phyloP scores from a whole-genome alignment of 2,888 invertebrate genomes.

The Temnothorax unifasciatus region DNA sequence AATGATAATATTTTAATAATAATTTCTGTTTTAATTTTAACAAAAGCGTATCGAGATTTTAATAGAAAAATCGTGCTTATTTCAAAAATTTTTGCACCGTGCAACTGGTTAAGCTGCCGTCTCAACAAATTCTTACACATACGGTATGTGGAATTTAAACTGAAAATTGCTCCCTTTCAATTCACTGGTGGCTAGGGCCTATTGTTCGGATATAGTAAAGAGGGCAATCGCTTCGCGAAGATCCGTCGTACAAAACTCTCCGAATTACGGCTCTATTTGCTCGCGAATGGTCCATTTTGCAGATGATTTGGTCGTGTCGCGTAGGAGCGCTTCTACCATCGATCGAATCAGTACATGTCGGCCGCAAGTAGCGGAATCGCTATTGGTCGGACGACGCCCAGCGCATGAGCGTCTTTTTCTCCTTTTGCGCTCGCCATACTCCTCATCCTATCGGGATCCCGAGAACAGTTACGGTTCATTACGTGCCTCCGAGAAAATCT shows the following conservation, averaged over 20 bases:
- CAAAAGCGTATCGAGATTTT: background rate
- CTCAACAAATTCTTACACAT: background rate
- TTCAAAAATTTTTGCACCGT: background rate
- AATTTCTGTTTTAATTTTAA: background rate
- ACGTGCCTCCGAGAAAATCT: constrained; percentile 32
- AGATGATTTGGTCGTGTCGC: constrained; percentile 59
- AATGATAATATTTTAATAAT: background rate
- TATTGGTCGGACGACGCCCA: constrained; percentile 12
- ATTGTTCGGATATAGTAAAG: constrained; percentile 21
- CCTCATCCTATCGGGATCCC: background rate
- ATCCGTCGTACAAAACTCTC: constrained; percentile 34
- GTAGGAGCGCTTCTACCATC: constrained; percentile 46
- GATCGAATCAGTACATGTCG: constrained; percentile 62
- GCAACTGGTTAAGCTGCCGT: background rate
- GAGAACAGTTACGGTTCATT: constrained; percentile 39
- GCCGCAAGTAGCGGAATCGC: background rate
- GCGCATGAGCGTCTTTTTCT: constrained; percentile 9
- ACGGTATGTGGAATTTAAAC: background rate
- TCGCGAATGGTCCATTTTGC: constrained; percentile 63
- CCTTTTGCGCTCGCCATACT: constrained; percentile 4
- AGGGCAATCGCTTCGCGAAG: constrained; percentile 15
- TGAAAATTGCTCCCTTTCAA: constrained; percentile 7
- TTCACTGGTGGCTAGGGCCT: background rate
- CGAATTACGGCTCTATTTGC: constrained; percentile 56
- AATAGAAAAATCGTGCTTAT: background rate